phyloP scores from a whole-genome alignment of 2,888 invertebrate species.

The Rhopalosiphum nymphaeae region DNA sequence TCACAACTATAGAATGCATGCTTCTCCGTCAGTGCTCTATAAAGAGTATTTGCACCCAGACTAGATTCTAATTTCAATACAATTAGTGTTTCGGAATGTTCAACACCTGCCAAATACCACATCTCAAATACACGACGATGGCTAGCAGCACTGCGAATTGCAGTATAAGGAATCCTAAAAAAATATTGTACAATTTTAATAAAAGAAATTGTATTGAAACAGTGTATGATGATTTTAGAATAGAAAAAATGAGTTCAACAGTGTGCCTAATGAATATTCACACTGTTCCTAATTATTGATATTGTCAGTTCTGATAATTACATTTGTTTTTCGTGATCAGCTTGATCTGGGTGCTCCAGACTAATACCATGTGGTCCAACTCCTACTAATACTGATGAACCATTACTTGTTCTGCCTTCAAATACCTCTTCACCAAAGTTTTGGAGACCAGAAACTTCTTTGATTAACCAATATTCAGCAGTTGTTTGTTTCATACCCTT shows the following conservation, averaged over 20 bases:
- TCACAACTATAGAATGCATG: constrained; percentile 95
- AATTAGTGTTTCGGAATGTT: constrained; percentile 75
- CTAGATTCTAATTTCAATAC: constrained; percentile 86
- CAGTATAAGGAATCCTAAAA: constrained; percentile 82
- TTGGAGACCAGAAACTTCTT: constrained; percentile 83
- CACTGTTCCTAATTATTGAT: not conserved
- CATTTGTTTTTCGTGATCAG: constrained; percentile 62
- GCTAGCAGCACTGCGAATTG: constrained; percentile 84
- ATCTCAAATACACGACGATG: constrained; percentile 82
- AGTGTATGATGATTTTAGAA: not conserved
- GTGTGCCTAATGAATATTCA: not conserved
- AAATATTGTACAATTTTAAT: not conserved
- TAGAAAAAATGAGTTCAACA: not conserved
- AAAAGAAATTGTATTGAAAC: not conserved
- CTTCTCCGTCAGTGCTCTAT: constrained; percentile 89
- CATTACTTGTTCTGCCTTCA: constrained; percentile 76
- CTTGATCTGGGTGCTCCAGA: constrained; percentile 72
- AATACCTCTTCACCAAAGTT: constrained; percentile 89
- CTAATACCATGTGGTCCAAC: constrained; percentile 88
- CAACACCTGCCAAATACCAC: constrained; percentile 76
- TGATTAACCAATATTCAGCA: constrained; percentile 86
- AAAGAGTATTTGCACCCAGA: constrained; percentile 84
- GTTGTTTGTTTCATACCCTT: constrained; percentile 80
- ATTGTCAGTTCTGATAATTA: not conserved
- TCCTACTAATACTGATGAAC: constrained; percentile 73